Evolutionary conservation across 2,888 invertebrate genomes (phyloP).

Genomic region (Orthosia gothica): DNA sequence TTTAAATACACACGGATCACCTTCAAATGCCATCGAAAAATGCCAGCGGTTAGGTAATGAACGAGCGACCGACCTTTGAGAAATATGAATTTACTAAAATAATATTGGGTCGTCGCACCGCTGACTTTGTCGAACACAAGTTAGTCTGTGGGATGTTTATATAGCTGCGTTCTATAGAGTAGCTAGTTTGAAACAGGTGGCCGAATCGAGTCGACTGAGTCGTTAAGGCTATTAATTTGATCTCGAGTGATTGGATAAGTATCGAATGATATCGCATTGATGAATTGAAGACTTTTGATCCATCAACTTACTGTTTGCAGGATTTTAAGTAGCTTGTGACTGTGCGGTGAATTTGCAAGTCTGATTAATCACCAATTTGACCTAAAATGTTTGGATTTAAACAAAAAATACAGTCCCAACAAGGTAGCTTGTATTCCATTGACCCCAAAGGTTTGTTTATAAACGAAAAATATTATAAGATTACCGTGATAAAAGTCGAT

Average conservation of each 20-base stretch:
- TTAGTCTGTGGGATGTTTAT: conserved; percentile 47
- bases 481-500: conserved; percentile 54
- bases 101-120: conserved; percentile 64
- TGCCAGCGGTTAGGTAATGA: conserved; percentile 55
- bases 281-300: not conserved
- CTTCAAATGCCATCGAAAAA: conserved; percentile 53
- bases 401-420: conserved; percentile 38
- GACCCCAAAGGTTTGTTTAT: conserved; percentile 7
- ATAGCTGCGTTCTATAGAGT: conserved; percentile 35
- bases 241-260: conserved; percentile 18
- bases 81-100: conserved; percentile 62
- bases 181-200: conserved; percentile 54
- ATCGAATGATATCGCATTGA: conserved; percentile 13
- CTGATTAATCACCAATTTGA: conserved; percentile 20
- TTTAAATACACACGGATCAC: conserved; percentile 53
- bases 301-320: not conserved
- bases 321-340: not conserved
- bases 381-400: not conserved
- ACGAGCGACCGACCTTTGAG: conserved; percentile 68
- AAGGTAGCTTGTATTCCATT: not conserved
- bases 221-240: conserved; percentile 15
- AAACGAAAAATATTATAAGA: conserved; percentile 46
- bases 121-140: conserved; percentile 66
- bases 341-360: not conserved
- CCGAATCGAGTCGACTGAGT: conserved; percentile 6